phyloP scores from a whole-genome alignment of 2,797 vertebrate species.

The Rhabdomys pumilio region DNA sequence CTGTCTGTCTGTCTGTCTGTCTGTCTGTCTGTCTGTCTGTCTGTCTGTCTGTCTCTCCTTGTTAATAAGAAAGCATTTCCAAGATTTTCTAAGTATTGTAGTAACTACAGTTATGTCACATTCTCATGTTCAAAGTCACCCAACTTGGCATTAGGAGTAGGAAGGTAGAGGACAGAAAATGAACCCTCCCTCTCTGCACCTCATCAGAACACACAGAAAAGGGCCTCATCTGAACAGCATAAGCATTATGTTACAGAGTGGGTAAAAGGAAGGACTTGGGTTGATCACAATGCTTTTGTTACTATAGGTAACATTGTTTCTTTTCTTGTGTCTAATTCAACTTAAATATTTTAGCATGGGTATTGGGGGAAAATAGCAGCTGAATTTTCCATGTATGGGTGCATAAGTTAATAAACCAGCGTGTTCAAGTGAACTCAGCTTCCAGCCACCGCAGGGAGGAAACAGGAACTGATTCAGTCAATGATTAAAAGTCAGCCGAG shows the following conservation, averaged over 20 bases:
- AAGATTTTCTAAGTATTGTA: not conserved
- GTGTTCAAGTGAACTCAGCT: slow-evolving; percentile 29
- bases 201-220: not conserved
- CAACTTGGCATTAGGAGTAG: not conserved
- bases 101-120: not conserved
- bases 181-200: not conserved
- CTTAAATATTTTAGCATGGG: not conserved
- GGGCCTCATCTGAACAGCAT: not conserved
- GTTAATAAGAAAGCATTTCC: not conserved
- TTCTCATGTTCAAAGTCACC: not conserved
- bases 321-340: slow-evolving; percentile 4
- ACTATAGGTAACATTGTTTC: not conserved
- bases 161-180: not conserved
- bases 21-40: too few species aligned
- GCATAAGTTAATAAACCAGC: slow-evolving; percentile 14
- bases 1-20: too few species aligned
- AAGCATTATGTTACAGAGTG: not conserved
- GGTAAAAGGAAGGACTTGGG: not conserved
- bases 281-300: not conserved
- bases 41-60: not conserved
- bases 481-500: slow-evolving; percentile 59
- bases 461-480: slow-evolving; percentile 18
- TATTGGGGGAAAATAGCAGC: slow-evolving; percentile 8
- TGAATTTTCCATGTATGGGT: not conserved
- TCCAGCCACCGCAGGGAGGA: slow-evolving; percentile 5